Conservation (phyloP, 2,797 vertebrate genomes). For the Myoxocephalus aenaeus region DNA sequence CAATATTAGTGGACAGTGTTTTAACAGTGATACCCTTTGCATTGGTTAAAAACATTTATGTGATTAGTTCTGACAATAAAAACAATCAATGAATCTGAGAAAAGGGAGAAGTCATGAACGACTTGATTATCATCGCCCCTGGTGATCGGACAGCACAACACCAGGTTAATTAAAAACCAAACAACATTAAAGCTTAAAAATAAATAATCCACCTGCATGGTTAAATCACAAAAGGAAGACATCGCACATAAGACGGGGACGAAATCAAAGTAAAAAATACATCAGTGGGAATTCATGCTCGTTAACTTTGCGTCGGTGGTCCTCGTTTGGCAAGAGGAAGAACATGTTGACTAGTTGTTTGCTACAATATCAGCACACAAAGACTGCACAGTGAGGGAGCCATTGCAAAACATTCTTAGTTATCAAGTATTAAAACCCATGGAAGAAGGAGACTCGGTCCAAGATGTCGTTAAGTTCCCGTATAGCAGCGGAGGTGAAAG, state of each 20-base stretch:
- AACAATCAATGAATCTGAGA: constrained; percentile 27
- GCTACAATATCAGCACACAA: constrained; percentile 48
- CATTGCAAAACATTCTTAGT: constrained; percentile 49
- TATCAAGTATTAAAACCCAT: constrained; percentile 57
- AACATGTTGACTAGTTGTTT: constrained; percentile 41
- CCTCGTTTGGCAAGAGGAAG: constrained; percentile 66
- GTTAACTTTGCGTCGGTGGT: constrained; percentile 51
- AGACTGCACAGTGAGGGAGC: constrained; percentile 56
- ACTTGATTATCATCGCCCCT: constrained; percentile 53
- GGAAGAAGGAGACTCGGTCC: constrained; percentile 57
- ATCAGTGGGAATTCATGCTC: constrained; percentile 48
- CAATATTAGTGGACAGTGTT: constrained; percentile 27
- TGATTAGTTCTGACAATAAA: constrained; percentile 27
- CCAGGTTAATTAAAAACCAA: constrained; percentile 55
- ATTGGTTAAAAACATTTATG: constrained; percentile 32
- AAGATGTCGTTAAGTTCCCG: constrained; percentile 55
- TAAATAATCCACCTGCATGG: constrained; percentile 72
- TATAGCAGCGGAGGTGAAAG: constrained; percentile 72
- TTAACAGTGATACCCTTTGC: constrained; percentile 27
- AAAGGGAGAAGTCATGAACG: constrained; percentile 27
- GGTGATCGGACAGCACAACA: constrained; percentile 46
- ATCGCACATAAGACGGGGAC: constrained; percentile 9
- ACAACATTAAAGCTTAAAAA: constrained; percentile 66
- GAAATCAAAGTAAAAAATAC: constrained; percentile 38
- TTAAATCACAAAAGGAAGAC: constrained; percentile 66